These are phyloP conservation scores for Eristalis tenax DNA, from an alignment of 2,888 invertebrate species.

Conservation along the genomic window DNA sequence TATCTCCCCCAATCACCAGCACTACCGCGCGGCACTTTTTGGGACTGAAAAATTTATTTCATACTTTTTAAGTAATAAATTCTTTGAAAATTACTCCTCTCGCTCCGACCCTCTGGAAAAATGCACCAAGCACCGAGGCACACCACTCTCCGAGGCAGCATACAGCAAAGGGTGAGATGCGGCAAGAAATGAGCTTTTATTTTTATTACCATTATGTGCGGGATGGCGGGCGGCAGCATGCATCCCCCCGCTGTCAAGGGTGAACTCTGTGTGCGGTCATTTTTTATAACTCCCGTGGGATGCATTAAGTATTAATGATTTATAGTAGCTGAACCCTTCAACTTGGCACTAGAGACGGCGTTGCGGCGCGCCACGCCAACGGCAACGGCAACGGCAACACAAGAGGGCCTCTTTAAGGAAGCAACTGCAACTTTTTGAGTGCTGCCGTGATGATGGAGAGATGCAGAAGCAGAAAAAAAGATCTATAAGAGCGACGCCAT, in stretches of 20 bases:
- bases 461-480: not conserved
- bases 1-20: no score
- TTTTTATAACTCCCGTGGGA: conserved; percentile 79
- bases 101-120: not conserved
- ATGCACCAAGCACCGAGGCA: not conserved
- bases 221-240: not conserved
- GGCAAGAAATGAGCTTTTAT: conserved; percentile 62
- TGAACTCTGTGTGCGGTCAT: conserved; percentile 76
- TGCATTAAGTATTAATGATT: conserved; percentile 80
- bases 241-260: not conserved
- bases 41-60: conserved; percentile 59
- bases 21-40: conserved; percentile 24
- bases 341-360: conserved; percentile 7
- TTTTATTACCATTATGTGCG: conserved; percentile 54
- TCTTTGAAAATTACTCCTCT: conserved; percentile 47
- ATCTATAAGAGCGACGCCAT: not conserved
- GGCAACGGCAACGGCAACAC: conserved; percentile 11
- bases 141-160: not conserved
- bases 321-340: conserved; percentile 73
- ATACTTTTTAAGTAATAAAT: conserved; percentile 70
- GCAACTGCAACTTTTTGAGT: conserved; percentile 42
- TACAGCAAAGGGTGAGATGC: not conserved
- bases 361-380: not conserved
- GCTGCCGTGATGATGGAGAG: not conserved
- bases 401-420: conserved; percentile 25